Percentiles rank a stretch among this genome's conserved stretches.
Conservation (phyloP, 2,113 vertebrate genomes). For the Amphiprion percula region DNA sequence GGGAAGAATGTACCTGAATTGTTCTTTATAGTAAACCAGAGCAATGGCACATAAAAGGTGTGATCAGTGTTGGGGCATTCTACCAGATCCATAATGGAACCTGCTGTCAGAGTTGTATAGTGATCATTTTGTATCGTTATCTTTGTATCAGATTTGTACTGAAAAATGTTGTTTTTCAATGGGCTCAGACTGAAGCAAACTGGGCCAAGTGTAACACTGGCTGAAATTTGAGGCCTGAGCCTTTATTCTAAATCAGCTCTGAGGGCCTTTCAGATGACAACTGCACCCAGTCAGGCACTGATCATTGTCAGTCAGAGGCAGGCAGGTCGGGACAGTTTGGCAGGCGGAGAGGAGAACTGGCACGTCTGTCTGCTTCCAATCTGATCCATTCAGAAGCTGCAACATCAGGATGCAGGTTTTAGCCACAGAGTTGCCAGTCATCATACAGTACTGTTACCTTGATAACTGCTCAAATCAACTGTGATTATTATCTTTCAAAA, state of each 20-base stretch:
- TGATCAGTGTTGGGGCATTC: not conserved
- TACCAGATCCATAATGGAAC: not conserved
- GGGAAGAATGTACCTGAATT: too few species aligned
- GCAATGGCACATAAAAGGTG: too few species aligned
- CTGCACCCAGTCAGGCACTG: constrained; percentile 25
- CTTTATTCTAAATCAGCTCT: constrained; percentile 20
- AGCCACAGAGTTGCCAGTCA: constrained; percentile 3
- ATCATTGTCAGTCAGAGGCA: constrained; percentile 23
- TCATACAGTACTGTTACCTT: not conserved
- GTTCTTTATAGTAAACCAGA: too few species aligned
- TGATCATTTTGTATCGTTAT: too few species aligned
- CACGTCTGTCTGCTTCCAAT: constrained; percentile 17
- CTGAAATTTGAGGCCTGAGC: constrained; percentile 20
- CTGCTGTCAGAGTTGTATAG: too few species aligned
- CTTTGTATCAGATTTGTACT: too few species aligned
- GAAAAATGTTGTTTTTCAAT: too few species aligned
- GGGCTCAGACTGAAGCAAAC: too few species aligned
- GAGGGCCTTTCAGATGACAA: constrained; percentile 30
- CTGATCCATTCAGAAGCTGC: constrained; percentile 29
- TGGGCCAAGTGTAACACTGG: not conserved
- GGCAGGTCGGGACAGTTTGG: constrained; percentile 36
- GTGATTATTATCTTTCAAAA: too few species aligned
- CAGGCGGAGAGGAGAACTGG: constrained; percentile 32
- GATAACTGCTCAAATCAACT: not conserved
- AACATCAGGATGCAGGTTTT: constrained; percentile 24